phyloP scores from a whole-genome alignment of 2,888 invertebrate species.

The Caenorhabditis sp. region DNA sequence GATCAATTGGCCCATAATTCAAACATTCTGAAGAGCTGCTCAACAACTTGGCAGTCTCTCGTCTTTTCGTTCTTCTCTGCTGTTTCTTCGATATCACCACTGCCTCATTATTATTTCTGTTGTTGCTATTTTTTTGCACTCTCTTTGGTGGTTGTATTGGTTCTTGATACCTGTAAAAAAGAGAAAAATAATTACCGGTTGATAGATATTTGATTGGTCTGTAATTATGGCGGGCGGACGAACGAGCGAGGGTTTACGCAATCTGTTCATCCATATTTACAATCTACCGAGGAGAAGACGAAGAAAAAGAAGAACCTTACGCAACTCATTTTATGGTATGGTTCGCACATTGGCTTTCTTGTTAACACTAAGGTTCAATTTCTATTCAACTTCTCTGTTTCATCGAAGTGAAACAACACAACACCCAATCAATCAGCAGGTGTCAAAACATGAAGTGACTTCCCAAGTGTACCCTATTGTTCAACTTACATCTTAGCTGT shows the following conservation, averaged over 20 bases:
- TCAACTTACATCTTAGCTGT: background rate
- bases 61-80: background rate
- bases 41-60: constrained; percentile 20
- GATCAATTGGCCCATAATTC: constrained; percentile 60
- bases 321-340: background rate
- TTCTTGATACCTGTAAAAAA: background rate
- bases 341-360: background rate
- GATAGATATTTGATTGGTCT: background rate
- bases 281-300: background rate
- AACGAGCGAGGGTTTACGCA: background rate
- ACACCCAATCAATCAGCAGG: constrained; percentile 2
- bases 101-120: background rate
- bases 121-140: background rate
- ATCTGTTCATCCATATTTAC: constrained; percentile 1
- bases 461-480: background rate
- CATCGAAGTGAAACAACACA: background rate
- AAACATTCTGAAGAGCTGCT: constrained; percentile 56
- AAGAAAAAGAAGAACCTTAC: too few relatives aligned
- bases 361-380: background rate
- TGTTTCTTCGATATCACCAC: background rate
- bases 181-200: background rate
- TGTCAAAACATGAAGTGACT: background rate
- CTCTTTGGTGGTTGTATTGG: background rate
- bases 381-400: background rate
- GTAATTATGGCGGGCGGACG: background rate